Conservation (phyloP, 2,888 invertebrate genomes). For the Stomorhina lunata region DNA sequence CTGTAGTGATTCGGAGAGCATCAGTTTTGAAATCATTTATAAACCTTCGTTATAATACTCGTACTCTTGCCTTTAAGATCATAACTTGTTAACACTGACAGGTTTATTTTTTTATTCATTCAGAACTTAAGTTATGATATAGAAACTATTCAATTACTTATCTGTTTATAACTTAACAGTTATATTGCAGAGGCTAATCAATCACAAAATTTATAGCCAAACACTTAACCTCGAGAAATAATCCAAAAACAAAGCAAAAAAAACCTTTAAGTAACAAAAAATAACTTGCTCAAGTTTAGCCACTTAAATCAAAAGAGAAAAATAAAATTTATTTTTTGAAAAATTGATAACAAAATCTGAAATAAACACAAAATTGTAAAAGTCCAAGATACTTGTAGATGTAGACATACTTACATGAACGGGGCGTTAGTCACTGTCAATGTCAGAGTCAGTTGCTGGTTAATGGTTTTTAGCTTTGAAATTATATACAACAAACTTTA, state of each 20-base stretch:
- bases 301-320: constrained; percentile 10
- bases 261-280: constrained; percentile 3
- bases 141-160: background rate
- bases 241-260: constrained; percentile 20
- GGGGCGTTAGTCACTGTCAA: constrained; percentile 23
- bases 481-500: too few relatives aligned
- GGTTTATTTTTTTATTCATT: too few relatives aligned
- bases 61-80: too few relatives aligned
- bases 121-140: background rate
- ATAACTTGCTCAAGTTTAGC: constrained; percentile 16
- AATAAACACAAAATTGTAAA: background rate
- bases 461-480: background rate
- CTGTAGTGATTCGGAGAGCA: too few relatives aligned
- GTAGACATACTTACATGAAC: background rate
- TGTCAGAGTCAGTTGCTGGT: constrained; percentile 26
- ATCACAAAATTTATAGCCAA: constrained; percentile 36
- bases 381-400: too few relatives aligned
- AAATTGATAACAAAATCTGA: constrained; percentile 11
- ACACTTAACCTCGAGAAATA: constrained; percentile 37
- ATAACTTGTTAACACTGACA: too few relatives aligned
- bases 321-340: background rate
- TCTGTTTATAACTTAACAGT: background rate
- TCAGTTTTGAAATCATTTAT: too few relatives aligned
- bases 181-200: constrained; percentile 22
- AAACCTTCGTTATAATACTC: too few relatives aligned